Base-by-base conservation (phyloP, 2,113 vertebrate genomes). In the Physeter macrocephalus region DNA sequence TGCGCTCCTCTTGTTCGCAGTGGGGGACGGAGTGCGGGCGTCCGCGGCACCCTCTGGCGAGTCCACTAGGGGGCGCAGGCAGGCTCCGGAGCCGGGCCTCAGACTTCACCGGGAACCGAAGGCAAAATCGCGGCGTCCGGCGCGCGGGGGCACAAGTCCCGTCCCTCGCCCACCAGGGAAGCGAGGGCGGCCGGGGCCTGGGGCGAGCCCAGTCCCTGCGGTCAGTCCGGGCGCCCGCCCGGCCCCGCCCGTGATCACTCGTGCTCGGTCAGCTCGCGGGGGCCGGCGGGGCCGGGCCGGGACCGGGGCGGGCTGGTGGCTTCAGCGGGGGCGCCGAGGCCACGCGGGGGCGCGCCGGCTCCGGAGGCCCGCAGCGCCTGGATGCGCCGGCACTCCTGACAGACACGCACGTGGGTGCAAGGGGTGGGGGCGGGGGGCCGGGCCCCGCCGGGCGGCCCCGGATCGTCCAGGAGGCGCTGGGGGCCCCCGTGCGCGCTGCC, bases 301-400 rank as follows among this genome's bases (percentile, higher is more conserved):
- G 93, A 85, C 83, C 94, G 87, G 34, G 97, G 96, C 2, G 96
- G 92, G 17, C 95, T 97, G 39, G 98, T 88, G 92, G 97, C 93
- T 64, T 97, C 98, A 7, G 67, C 27, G 2, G 74, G 97, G 93
- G 92, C 93, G 49, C 95, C 97, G 92, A 97, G 95, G 91, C 91
- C 93, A 39, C 98, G 98, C 27, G 98, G 97, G 95, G 98, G 89
- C 52, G 84, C 98, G 91, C 97, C 96, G 6, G 90, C 52, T 39
- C 95, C 98, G 43, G 80, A 98, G 49, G 98, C 98, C 97, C 99
- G 98, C 93, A 99, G 98, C 94, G 98, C 99, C 98, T 99, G 99
- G 98, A 99, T 99, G 97, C 99, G 98, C 90, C 99, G 98, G 98
- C 99, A 99, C 98, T 99, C 99, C 97, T 99, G 99, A 97, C 98